phyloP scores from a whole-genome alignment of 1,140 invertebrate species.

The Palaemon carinicauda region DNA sequence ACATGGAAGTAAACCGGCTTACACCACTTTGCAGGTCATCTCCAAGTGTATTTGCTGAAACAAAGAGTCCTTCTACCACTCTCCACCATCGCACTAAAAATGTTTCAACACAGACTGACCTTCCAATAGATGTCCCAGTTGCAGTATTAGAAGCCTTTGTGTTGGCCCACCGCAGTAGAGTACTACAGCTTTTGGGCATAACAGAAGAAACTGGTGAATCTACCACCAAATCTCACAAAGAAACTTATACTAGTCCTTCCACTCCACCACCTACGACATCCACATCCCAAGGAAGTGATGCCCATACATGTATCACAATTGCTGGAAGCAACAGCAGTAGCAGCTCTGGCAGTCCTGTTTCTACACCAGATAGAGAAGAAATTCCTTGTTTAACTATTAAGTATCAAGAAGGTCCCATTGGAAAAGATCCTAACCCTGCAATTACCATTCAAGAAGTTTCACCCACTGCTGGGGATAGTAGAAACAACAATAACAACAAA shows the following conservation, averaged over 20 bases:
- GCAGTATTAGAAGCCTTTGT: conserved; percentile 59
- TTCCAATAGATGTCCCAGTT: conserved; percentile 58
- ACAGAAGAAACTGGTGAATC: neutral
- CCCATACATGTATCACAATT: neutral
- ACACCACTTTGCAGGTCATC: conserved; percentile 52
- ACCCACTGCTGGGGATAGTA: conserved; percentile 7
- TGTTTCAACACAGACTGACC: conserved; percentile 54
- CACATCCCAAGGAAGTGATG: neutral
- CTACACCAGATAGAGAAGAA: conserved; percentile 20
- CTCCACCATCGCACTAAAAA: conserved; percentile 28
- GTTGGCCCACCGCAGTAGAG: conserved; percentile 51
- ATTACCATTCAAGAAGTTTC: conserved; percentile 26
- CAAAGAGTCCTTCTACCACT: neutral
- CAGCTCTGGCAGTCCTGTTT: neutral
- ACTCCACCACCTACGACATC: neutral
- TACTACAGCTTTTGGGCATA: conserved; percentile 55
- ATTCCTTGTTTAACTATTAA: neutral
- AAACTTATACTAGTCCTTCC: neutral
- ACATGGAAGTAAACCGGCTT: conserved; percentile 34
- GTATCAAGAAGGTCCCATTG: neutral
- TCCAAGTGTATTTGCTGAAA: conserved; percentile 53
- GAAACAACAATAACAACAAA: conserved; percentile 51
- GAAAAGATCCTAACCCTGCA: conserved; percentile 17
- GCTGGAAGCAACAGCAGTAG: conserved; percentile 5
- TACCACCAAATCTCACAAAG: neutral